These are phyloP conservation scores for Neolamprologus cancellatus DNA, from an alignment of 2,113 vertebrate genomes.

Conservation along the genomic window DNA sequence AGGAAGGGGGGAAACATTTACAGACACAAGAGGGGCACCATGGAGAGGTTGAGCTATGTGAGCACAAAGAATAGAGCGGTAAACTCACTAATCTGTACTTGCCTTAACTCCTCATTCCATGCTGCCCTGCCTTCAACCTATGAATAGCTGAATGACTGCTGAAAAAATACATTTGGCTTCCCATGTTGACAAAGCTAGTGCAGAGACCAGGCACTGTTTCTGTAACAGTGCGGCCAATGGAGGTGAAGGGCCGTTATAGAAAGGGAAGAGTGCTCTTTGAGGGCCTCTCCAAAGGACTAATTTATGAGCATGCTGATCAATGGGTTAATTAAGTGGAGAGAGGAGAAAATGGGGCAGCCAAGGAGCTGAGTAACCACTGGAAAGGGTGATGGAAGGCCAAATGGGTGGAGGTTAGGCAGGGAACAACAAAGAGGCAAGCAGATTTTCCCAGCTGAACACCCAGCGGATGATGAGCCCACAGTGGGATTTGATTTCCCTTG, in stretches of 20 bases:
- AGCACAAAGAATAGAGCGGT: constrained; percentile 56
- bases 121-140: not conserved
- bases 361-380: not conserved
- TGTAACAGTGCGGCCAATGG: not conserved
- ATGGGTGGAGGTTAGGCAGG: not conserved
- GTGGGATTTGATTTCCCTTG: not conserved
- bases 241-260: not conserved
- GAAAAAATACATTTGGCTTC: constrained; percentile 10
- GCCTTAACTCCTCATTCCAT: not conserved
- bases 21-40: constrained; percentile 24
- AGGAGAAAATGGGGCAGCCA: constrained; percentile 25
- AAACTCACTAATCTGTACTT: not conserved
- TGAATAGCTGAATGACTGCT: not conserved
- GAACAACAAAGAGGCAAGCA: not conserved
- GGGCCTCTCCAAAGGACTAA: constrained; percentile 52
- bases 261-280: constrained; percentile 10
- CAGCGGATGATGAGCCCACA: not conserved
- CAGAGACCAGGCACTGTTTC: not conserved
- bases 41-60: constrained; percentile 54
- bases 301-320: constrained; percentile 69
- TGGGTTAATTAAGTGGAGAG: constrained; percentile 68
- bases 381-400: not conserved
- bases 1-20: constrained; percentile 18
- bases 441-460: not conserved
- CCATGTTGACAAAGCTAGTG: not conserved